Base-by-base conservation (phyloP, 2,888 invertebrate species). In the Epinotia brunnichana region DNA sequence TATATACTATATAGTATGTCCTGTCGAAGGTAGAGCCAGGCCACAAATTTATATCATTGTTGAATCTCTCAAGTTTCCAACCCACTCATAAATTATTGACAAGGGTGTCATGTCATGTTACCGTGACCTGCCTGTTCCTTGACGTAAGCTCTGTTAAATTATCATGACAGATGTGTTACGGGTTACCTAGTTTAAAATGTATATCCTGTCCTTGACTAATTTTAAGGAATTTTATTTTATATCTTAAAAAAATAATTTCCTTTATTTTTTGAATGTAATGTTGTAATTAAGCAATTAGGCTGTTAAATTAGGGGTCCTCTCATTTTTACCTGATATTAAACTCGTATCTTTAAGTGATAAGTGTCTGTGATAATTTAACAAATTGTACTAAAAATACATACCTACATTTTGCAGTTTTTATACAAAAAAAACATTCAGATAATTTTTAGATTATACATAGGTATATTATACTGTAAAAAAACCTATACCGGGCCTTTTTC, bases 341-440 rank as follows among this genome's bases (percentile, higher is more conserved):
- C 80, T 81, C 76, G 69, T 84, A 83, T 85, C 79, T 85, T 85
- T 85, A 81, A 82, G 89, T 89, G 88, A 88, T 89, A 88, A 80
- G 82, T 78, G 79, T 84, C 88, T 90, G 89, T 90, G 89, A 90
- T 90, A 89, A 83, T 82, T 84, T 85, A 76, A 78, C 76, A 75
- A n/a, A 76, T 77, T 75, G 68, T 75, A 73, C 54, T 74, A 74
- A 74, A n/a, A n/a, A n/a, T n/a, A n/a, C n/a, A n/a, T 66, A 70
- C 70, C 71, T 66, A 44, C 53, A 59, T 67, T 71, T 69, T 72
- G 48, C 70, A 74, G 63, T 67, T 74, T 61, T 74, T 74, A 69
- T 74, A 72, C n/a, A 44, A 54, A 69, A 35, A 24, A 29, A 35
- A 35, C 10, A 29, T 2, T 24, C 24, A 66, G 3, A 15, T 15